Evolutionary conservation across 1,140 invertebrate species (phyloP).

Genomic region (Ceratitis capitata): DNA sequence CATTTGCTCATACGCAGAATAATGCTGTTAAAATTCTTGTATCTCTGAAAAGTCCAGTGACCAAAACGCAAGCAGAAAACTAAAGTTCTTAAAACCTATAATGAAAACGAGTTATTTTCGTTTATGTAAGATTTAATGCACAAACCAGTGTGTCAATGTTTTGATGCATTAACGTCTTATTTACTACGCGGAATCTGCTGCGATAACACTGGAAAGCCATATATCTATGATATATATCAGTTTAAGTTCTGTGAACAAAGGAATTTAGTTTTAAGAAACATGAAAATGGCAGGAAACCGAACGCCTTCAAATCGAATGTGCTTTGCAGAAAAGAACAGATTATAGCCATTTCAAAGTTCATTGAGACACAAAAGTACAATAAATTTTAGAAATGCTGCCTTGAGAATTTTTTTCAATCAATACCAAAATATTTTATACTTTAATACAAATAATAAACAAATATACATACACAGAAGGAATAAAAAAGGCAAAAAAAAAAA

Average conservation of each 20-base stretch:
- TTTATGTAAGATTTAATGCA: background rate
- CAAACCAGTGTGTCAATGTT: background rate
- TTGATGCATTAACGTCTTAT: too few species aligned
- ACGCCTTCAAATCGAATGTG: background rate
- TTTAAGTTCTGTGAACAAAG: slow-evolving; percentile 92
- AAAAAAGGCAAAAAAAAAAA: too few species aligned
- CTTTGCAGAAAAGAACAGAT: slow-evolving; percentile 12
- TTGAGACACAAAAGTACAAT: background rate
- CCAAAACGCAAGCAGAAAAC: too few species aligned
- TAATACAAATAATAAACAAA: background rate
- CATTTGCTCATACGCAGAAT: background rate
- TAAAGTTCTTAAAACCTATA: background rate
- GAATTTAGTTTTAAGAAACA: slow-evolving; percentile 40
- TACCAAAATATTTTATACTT: too few species aligned
- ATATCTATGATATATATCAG: slow-evolving; percentile 97
- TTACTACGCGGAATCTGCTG: slow-evolving; percentile 62
- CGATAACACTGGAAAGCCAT: slow-evolving; percentile 86
- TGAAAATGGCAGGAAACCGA: too few species aligned
- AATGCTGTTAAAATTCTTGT: slow-evolving; percentile 8
- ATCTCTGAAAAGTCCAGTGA: background rate
- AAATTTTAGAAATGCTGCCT: slow-evolving; percentile 15
- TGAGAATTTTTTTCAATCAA: background rate
- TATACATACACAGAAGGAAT: background rate
- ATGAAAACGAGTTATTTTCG: too few species aligned
- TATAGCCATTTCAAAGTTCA: background rate